phyloP scores from a whole-genome alignment of 2,888 invertebrate species.

The Campoplex nolae region DNA sequence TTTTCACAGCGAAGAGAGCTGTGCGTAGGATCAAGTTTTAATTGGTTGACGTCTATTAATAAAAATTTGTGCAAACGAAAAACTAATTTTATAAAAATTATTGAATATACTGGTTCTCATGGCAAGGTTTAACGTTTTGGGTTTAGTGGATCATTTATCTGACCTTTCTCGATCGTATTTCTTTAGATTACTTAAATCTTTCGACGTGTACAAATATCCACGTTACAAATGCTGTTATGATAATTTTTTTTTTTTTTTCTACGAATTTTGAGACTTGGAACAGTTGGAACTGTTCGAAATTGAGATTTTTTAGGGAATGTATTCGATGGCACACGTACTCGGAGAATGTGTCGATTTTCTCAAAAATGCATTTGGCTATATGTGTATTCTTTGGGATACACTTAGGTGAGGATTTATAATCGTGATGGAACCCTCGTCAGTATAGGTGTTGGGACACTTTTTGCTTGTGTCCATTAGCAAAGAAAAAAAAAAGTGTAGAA shows the following conservation, averaged over 20 bases:
- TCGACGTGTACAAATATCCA: too few species aligned
- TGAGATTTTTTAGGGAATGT: background rate
- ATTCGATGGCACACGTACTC: background rate
- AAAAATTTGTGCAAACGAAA: background rate
- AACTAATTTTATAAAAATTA: background rate
- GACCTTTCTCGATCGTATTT: too few species aligned
- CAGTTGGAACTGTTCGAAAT: background rate
- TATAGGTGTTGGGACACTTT: constrained; percentile 19
- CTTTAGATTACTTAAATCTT: too few species aligned
- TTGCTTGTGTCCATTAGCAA: constrained; percentile 15
- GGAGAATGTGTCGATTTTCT: background rate
- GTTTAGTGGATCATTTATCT: too few species aligned
- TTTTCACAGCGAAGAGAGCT: background rate
- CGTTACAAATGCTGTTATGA: too few species aligned
- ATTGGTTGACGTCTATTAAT: background rate
- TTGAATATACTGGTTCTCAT: too few species aligned
- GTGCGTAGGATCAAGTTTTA: background rate
- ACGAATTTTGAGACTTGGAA: too few species aligned
- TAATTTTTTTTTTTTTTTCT: too few species aligned
- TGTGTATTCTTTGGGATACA: background rate
- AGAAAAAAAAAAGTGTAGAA: constrained; percentile 30
- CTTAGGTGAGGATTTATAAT: constrained; percentile 11
- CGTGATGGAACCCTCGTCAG: constrained; percentile 9
- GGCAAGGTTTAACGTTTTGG: too few species aligned
- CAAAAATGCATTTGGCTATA: background rate